Percentiles rank a stretch among this genome's conserved stretches.
Conservation (phyloP, 2,888 invertebrate species). For the Baccha elongata region DNA sequence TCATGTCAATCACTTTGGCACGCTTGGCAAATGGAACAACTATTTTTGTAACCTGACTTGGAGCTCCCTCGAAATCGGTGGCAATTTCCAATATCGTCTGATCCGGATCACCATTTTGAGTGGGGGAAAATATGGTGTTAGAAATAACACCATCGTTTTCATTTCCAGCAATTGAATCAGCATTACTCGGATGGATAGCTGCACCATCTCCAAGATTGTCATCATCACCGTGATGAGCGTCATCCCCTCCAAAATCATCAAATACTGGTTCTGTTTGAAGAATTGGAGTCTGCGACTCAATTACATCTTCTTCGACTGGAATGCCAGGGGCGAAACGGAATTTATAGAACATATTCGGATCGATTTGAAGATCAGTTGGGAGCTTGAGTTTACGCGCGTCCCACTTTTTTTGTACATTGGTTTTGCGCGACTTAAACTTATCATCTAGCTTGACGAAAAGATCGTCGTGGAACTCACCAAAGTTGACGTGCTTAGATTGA, state of each 20-base stretch:
- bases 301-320: slow-evolving; percentile 73
- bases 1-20: slow-evolving; percentile 94
- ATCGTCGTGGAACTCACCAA: slow-evolving; percentile 78
- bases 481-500: slow-evolving; percentile 76
- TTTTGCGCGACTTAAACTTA: slow-evolving; percentile 78
- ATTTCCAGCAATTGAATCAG: not conserved
- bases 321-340: slow-evolving; percentile 79
- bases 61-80: slow-evolving; percentile 86
- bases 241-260: slow-evolving; percentile 36
- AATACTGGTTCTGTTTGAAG: slow-evolving; percentile 57
- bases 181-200: slow-evolving; percentile 74
- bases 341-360: slow-evolving; percentile 77
- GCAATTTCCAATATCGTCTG: slow-evolving; percentile 81
- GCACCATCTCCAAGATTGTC: slow-evolving; percentile 85
- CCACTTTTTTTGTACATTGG: slow-evolving; percentile 81
- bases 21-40: slow-evolving; percentile 91
- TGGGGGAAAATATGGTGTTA: slow-evolving; percentile 23
- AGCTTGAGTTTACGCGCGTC: slow-evolving; percentile 80
- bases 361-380: slow-evolving; percentile 79
- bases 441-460: slow-evolving; percentile 77
- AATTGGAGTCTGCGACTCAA: slow-evolving; percentile 50
- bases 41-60: slow-evolving; percentile 85
- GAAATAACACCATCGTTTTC: not conserved
- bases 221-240: slow-evolving; percentile 79
- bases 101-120: slow-evolving; percentile 59